Evolutionary conservation across 2,888 invertebrate genomes (phyloP).

Genomic region (Melinopterus prodromus): DNA sequence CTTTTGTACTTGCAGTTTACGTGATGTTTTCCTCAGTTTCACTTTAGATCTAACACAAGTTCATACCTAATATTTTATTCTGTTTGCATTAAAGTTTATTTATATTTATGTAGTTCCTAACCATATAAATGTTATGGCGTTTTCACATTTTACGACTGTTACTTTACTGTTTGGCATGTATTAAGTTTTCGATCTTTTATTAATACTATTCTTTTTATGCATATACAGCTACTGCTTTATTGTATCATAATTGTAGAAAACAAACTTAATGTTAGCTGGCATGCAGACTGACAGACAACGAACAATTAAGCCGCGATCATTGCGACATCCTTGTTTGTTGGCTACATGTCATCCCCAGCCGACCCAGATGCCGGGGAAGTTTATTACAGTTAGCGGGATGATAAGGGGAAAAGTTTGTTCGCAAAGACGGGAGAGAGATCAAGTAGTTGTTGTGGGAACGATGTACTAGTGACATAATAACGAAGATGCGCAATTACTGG

Average conservation of each 20-base stretch:
- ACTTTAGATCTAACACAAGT: too few species aligned
- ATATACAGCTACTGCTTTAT: background rate
- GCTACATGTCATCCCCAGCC: background rate
- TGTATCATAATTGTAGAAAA: background rate
- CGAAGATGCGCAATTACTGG: conserved; percentile 29
- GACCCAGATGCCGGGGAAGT: conserved; percentile 21
- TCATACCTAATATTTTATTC: too few species aligned
- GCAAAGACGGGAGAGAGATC: conserved; percentile 21
- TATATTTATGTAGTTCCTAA: too few species aligned
- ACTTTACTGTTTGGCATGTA: too few species aligned
- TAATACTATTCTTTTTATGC: background rate
- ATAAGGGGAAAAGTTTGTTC: conserved; percentile 23
- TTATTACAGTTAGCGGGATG: conserved; percentile 22
- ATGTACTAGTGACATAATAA: conserved; percentile 27
- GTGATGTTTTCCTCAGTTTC: too few species aligned
- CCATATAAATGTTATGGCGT: too few species aligned
- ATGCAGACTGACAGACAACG: background rate
- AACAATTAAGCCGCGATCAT: background rate
- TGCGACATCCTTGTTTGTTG: background rate
- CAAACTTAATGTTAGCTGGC: background rate
- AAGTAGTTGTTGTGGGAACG: conserved; percentile 18
- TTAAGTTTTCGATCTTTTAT: too few species aligned
- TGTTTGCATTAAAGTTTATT: too few species aligned
- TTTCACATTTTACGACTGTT: too few species aligned
- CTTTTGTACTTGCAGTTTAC: too few species aligned